Evolutionary conservation across 2,888 invertebrate species (phyloP), one percentile per base, ranked within the genome.

Genomic region (Heliconius ismenius): DNA sequence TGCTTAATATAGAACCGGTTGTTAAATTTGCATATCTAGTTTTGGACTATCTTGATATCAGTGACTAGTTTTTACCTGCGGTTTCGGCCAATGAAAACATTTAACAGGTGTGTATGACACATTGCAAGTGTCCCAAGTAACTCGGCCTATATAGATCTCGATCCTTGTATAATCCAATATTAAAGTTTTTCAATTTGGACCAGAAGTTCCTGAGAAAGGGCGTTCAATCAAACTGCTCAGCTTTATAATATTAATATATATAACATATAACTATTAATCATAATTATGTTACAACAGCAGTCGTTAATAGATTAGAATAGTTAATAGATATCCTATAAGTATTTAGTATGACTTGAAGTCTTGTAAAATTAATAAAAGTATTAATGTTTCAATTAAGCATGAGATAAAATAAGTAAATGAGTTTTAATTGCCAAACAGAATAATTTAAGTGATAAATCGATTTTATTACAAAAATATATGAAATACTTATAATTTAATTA

Each of bases 1-100:
- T 76, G 54, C 65, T 36, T 58, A 72, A 65, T 72, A 72, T 10
- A 21, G 58, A 54, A 65, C 76, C 39, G 39, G 76, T 76, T 65
- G 18, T 63, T 65, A 26, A 64, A 72, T 72, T 64, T 72, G 58
- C 76, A 72, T 72, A 24, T 62, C 70, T n/a, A 70, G 26, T 54
- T 65, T 64, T 68, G 65, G 36, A 69, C 26, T 67, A 54, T 67
- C 39, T 68, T 39, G 11, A 32, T 39, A 54, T 72, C 39, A 58
- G n/a, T 70, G 75, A 75, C 10, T 58, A 58, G 58, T n/a, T n/a
- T 21, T 58, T 10, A 54, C 21, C 9, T 21, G 54, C 54, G 21
- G 54, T 21, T 54, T 54, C 21, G 21, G 7, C 0, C 54, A 54
- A 49, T 54, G 21, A 21, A 9, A 54, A 21, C 2, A 54, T 21